Evolutionary conservation across 2,888 invertebrate genomes (phyloP).

Genomic region (Hyposoter dolosus): DNA sequence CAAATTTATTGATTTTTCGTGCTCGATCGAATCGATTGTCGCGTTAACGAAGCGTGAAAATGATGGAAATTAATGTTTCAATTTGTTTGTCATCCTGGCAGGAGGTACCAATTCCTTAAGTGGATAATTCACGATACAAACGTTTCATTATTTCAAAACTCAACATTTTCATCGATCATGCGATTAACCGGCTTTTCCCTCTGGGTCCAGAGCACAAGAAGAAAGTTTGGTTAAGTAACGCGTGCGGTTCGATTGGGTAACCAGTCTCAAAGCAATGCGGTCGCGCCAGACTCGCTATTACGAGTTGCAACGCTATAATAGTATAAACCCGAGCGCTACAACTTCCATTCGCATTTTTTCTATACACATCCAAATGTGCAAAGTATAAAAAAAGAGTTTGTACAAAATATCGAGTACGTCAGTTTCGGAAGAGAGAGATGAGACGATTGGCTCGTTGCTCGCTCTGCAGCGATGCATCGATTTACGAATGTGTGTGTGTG

Average conservation of each 20-base stretch:
- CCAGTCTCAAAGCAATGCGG: conserved; percentile 63
- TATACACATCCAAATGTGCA: not conserved
- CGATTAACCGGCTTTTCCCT: conserved; percentile 21
- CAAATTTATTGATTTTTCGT: not conserved
- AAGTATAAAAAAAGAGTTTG: not conserved
- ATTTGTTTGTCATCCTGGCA: not conserved
- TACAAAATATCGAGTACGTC: not conserved
- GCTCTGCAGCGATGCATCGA: not conserved
- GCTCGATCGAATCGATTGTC: not conserved
- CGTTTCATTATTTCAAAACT: not conserved
- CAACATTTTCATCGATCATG: not conserved
- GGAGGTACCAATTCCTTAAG: not conserved
- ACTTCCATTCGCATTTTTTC: not conserved
- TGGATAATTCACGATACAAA: not conserved
- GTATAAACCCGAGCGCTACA: not conserved
- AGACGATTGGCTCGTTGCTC: conserved; percentile 3
- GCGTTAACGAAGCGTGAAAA: conserved; percentile 1
- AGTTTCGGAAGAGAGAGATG: not conserved
- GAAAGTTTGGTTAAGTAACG: conserved; percentile 71
- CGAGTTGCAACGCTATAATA: conserved; percentile 30
- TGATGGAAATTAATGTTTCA: not conserved
- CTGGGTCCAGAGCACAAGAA: conserved; percentile 54
- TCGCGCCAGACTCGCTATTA: conserved; percentile 42
- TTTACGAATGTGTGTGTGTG: not conserved
- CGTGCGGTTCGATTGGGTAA: conserved; percentile 65